These are phyloP conservation scores for Sebastiscus tertius DNA, from an alignment of 2,797 vertebrate species.

Conservation along the genomic window DNA sequence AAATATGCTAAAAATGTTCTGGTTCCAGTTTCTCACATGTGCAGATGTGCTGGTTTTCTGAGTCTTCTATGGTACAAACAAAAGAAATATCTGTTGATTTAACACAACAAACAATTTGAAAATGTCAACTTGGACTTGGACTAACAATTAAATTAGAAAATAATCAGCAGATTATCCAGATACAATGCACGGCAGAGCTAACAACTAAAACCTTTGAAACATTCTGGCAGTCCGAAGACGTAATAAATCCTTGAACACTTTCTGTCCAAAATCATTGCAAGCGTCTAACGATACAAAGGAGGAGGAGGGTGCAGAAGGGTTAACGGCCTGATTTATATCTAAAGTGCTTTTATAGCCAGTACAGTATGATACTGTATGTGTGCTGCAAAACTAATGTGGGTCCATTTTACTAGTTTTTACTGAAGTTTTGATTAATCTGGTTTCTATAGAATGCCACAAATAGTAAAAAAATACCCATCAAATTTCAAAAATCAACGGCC, in stretches of 20 bases:
- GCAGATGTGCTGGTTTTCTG: neutral
- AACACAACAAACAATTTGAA: neutral
- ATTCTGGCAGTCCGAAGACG: too few species aligned
- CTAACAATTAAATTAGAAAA: too few species aligned
- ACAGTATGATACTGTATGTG: neutral
- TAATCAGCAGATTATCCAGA: neutral
- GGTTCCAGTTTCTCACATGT: too few species aligned
- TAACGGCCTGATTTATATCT: neutral
- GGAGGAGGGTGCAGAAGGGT: neutral
- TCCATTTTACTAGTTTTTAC: neutral
- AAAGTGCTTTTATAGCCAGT: neutral
- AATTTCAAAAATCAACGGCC: neutral
- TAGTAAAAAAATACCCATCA: neutral
- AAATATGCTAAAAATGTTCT: neutral
- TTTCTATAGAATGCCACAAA: neutral
- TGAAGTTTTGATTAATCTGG: neutral
- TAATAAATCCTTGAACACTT: neutral
- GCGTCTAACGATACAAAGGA: neutral
- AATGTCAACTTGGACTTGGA: neutral
- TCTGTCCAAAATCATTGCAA: neutral
- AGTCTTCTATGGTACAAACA: neutral
- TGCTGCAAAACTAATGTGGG: neutral
- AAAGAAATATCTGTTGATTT: neutral
- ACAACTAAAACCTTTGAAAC: neutral
- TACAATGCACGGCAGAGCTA: neutral